Evolutionary conservation across 2,797 vertebrate genomes (phyloP).

Genomic region (Protosalanx chinensis): DNA sequence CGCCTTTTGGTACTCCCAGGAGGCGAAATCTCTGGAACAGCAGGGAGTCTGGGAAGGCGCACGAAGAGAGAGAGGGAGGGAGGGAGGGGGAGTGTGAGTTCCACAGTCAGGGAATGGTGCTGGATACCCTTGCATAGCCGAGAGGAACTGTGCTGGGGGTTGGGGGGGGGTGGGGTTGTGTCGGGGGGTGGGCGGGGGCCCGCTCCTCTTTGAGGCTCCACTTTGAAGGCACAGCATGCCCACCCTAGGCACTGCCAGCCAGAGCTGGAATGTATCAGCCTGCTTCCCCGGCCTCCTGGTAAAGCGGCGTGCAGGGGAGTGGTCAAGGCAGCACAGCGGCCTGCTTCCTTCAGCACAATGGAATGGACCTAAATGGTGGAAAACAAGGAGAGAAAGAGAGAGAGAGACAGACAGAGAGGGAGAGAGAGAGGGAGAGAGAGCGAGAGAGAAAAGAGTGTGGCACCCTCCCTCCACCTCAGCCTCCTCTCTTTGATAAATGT

Average conservation of each 20-base stretch:
- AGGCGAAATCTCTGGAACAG: background rate
- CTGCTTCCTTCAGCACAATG: conserved; percentile 45
- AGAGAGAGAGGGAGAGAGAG: conserved; percentile 6
- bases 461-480: conserved; percentile 29
- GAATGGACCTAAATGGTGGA: conserved; percentile 28
- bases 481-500: conserved; percentile 48
- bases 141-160: conserved; percentile 23
- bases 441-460: background rate
- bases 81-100: conserved; percentile 34
- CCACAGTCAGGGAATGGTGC: conserved; percentile 39
- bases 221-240: conserved; percentile 59
- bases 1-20: conserved; percentile 43
- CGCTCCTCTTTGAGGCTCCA: conserved; percentile 50
- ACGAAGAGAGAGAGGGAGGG: background rate
- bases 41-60: background rate
- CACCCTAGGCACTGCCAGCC: conserved; percentile 45
- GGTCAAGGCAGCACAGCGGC: conserved; percentile 16
- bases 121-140: conserved; percentile 66
- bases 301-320: conserved; percentile 18
- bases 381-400: conserved; percentile 16
- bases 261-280: conserved; percentile 42
- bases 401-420: conserved; percentile 23
- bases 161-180: too few relatives aligned
- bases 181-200: too few relatives aligned
- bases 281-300: conserved; percentile 39